A percentile compares a stretch with the other conserved stretches of the same genome.
Conservation (phyloP, 2,113 vertebrate genomes). For the Verasper variegatus region DNA sequence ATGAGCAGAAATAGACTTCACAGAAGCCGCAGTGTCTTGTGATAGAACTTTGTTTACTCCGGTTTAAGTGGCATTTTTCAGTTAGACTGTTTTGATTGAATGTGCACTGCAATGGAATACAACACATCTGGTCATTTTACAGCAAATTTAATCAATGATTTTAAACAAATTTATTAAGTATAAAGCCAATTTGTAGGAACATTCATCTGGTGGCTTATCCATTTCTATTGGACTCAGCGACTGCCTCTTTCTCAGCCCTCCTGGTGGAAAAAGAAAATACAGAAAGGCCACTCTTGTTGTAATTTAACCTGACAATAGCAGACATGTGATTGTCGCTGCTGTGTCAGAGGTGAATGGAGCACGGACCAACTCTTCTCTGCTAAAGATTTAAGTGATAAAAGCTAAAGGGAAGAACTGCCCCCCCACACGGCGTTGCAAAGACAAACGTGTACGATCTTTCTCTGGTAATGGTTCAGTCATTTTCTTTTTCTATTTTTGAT, state of each 20-base stretch:
- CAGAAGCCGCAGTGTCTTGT: not conserved
- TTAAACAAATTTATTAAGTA: not conserved
- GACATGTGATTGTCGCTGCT: slow-evolving; percentile 17
- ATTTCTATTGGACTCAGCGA: not conserved
- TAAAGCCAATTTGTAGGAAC: not conserved
- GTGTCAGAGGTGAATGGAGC: slow-evolving; percentile 13
- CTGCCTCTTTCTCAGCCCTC: not conserved
- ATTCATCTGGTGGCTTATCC: not conserved
- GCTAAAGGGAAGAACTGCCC: slow-evolving; percentile 4
- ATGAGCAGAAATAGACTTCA: slow-evolving; percentile 11
- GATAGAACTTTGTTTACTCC: not conserved
- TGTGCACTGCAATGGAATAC: not conserved
- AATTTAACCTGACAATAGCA: slow-evolving; percentile 3
- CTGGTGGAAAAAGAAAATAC: not conserved
- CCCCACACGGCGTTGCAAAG: slow-evolving; percentile 3
- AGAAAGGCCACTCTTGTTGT: not conserved
- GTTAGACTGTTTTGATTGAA: not conserved
- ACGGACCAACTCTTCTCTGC: slow-evolving; percentile 23
- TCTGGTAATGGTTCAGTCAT: slow-evolving; percentile 10
- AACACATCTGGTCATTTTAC: not conserved
- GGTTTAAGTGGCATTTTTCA: not conserved
- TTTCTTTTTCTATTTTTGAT: not conserved
- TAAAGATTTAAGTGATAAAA: slow-evolving; percentile 44
- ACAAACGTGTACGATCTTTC: slow-evolving; percentile 3
- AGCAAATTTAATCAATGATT: not conserved